phyloP scores from a whole-genome alignment of 2,113 vertebrate genomes.

The Ailurus styani region DNA sequence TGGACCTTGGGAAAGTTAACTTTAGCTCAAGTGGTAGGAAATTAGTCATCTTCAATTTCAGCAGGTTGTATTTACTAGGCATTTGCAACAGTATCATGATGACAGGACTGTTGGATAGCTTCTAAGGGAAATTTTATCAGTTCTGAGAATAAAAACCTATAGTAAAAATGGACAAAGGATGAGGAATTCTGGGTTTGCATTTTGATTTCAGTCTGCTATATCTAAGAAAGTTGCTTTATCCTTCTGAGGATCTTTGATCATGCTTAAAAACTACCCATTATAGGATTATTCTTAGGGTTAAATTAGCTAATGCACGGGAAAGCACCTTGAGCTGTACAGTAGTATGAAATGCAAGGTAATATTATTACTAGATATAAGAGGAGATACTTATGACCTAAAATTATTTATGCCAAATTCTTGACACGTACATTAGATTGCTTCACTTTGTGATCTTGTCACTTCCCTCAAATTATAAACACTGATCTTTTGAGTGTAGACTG shows the following conservation, averaged over 20 bases:
- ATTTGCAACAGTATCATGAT: background rate
- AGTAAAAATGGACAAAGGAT: background rate
- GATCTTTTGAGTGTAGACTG: background rate
- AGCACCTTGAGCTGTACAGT: background rate
- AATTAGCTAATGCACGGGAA: background rate
- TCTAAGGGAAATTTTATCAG: background rate
- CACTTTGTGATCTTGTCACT: background rate
- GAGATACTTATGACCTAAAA: background rate
- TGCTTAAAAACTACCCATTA: background rate
- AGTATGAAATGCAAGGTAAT: background rate
- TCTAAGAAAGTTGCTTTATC: constrained; percentile 18
- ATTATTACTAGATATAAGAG: background rate
- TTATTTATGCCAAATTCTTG: constrained; percentile 3
- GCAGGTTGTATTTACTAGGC: background rate
- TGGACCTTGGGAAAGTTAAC: background rate
- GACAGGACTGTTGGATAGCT: background rate
- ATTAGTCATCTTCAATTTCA: background rate
- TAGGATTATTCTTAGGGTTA: background rate
- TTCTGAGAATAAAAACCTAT: background rate
- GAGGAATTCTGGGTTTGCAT: background rate
- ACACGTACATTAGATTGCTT: background rate
- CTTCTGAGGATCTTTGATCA: background rate
- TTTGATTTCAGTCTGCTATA: background rate
- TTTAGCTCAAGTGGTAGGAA: background rate
- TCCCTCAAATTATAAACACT: background rate